These are phyloP conservation scores for Naja naja DNA, from an alignment of 2,113 vertebrate species.

Conservation along the genomic window DNA sequence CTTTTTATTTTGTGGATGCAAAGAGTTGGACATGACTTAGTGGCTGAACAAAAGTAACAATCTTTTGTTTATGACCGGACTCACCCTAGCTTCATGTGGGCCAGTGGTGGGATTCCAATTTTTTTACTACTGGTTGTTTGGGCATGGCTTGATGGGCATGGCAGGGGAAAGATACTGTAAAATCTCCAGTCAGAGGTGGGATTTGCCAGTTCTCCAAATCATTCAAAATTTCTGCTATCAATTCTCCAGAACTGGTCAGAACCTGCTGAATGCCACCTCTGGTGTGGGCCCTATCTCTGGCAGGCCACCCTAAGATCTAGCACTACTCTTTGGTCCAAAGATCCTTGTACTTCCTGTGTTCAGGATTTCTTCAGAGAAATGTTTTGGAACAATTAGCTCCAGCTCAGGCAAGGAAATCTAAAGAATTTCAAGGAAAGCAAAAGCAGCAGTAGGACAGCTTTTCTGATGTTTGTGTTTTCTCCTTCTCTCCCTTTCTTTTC, in stretches of 20 bases:
- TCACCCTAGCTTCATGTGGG: not conserved
- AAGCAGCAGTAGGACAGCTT: not conserved
- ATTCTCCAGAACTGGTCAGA: too few relatives aligned
- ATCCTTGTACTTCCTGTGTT: not conserved
- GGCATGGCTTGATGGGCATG: too few relatives aligned
- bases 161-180: too few relatives aligned
- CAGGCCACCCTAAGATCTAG: not conserved
- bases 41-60: not conserved
- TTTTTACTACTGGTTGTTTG: too few relatives aligned
- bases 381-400: not conserved
- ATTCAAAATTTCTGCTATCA: too few relatives aligned
- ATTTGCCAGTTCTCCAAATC: too few relatives aligned
- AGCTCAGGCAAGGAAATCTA: not conserved
- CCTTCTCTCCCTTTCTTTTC: not conserved
- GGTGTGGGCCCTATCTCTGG: not conserved
- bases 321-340: not conserved
- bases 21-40: not conserved
- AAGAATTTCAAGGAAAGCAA: not conserved
- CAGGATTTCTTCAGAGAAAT: not conserved
- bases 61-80: not conserved
- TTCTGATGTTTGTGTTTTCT: not conserved
- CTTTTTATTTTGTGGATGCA: not conserved
- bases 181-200: too few relatives aligned
- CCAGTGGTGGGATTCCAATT: not conserved
- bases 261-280: too few relatives aligned